Evolutionary conservation across 2,888 invertebrate genomes (phyloP), one percentile per base, ranked within the genome.

Genomic region (Autographa pulchrina): DNA sequence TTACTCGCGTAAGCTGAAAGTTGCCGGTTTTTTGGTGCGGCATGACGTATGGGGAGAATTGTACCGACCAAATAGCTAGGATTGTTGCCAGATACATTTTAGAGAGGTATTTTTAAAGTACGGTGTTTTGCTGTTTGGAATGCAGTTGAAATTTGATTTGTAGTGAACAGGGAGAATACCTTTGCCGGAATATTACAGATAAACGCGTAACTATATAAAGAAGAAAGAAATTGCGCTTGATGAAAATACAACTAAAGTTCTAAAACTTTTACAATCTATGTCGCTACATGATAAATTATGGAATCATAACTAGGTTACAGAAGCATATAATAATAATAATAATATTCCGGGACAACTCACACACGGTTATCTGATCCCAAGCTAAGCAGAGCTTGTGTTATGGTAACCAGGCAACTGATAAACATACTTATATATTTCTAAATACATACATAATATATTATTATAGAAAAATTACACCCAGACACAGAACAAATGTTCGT

Each of bases 1-100:
- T 71, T 78, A 78, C 70, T 60, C 69, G 60, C 70, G 81, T 70
- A 64, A 43, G 74, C 81, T 77, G 25, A 67, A 78, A 54, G 67
- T 74, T 79, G 65, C 8, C 32, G 18, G 6, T 62, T 75, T 71
- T 73, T 72, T 81, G 62, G 38, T 31, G 9, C 14, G 41, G n/a
- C 43, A 52, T 66, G 65, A 72, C 38, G 56, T 31, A 68, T 62
- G 41, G 9, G 35, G 67, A 14, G 35, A 54, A 62, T 38, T 59
- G 64, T 56, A 61, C 62, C 20, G 5, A n/a, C 48, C 48, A n/a
- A 56, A 56, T 56, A 25, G 54, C 54, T 56, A 56, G 54, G 54
- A 56, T 25, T 56, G 54, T 25, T 56, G 54, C 54, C 20, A 56
- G 54, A 56, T 56, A 56, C 9, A 25, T 25, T 56, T 3, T 56